Evolutionary conservation across 2,797 vertebrate species (phyloP), one percentile per base, ranked within the genome.

Genomic region (Sparidentex hasta): DNA sequence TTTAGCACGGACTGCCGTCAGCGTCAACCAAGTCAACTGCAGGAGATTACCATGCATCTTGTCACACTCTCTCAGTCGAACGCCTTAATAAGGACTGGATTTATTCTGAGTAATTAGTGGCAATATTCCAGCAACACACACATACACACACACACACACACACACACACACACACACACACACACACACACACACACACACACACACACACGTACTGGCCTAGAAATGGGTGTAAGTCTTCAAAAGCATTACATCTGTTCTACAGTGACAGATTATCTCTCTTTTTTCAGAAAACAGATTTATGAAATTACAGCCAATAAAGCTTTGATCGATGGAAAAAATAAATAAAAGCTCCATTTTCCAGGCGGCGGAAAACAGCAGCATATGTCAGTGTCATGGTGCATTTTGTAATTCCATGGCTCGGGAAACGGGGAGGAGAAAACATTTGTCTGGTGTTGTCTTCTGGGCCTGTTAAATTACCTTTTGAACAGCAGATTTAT

Each of bases 11-110:
- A 65, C 44, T 4, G 44, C 25, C 82, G 66, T 76, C 70, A 76
- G 63, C 33, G 66, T 70, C 17, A 87, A 77, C n/a, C 48, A 65
- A 78, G 71, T 82, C 78, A 71, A 78, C 74, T 75, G 20, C 70
- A 69, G 56, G 69, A 76, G 66, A 89, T 90, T 84, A 83, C 12
- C 16, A 58, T 54, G 68, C 66, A 70, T 80, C 59, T 85, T 81
- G 90, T 84, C 74, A 83, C 77, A 81, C 52, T 73, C 89, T 87
- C 81, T 83, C 62, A 81, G 58, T 78, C 75, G 80, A 80, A 84
- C 75, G 74, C 65, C 66, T 79, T 87, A 78, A 91, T 90, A 89
- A 88, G 73, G 62, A 78, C 77, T 76, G 78, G 80, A 88, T 91
- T 86, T 82, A 83, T 68, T 84, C 57, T 21, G 29, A 80, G 78